These are phyloP conservation scores for Physocephala rufipes DNA, from an alignment of 2,888 invertebrate genomes.

Conservation along the genomic window DNA sequence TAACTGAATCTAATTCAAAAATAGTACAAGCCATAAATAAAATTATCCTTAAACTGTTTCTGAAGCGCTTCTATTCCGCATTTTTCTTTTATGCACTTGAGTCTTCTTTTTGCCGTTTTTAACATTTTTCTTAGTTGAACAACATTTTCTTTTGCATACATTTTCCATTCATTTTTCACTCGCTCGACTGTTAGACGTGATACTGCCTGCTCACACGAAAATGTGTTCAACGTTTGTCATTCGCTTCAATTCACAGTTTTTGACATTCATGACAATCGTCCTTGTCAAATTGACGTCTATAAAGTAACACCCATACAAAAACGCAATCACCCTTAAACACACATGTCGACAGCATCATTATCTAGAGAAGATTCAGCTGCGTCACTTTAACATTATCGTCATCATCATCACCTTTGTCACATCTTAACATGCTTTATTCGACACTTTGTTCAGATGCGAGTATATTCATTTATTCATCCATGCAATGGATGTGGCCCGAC, in stretches of 20 bases:
- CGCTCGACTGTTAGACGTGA: neutral
- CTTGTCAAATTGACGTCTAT: neutral
- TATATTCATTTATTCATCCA: neutral
- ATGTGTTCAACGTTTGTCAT: constrained; percentile 62
- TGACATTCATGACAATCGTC: constrained; percentile 32
- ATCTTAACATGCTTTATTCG: too few relatives aligned
- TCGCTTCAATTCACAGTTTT: constrained; percentile 54
- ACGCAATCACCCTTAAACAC: neutral
- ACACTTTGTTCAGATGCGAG: too few relatives aligned
- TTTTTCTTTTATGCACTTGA: too few relatives aligned
- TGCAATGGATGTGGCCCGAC: neutral
- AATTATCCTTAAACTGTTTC: too few relatives aligned
- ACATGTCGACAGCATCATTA: neutral
- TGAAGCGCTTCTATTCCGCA: too few relatives aligned
- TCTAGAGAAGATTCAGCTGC: constrained; percentile 21
- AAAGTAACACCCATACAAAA: neutral
- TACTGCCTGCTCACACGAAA: constrained; percentile 42
- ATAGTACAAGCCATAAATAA: too few relatives aligned
- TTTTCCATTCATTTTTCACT: neutral
- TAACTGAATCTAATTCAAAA: too few relatives aligned
- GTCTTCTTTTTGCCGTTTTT: too few relatives aligned
- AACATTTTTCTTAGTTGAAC: too few relatives aligned
- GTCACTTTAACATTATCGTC: constrained; percentile 12
- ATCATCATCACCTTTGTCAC: too few relatives aligned
- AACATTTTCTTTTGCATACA: neutral